Conservation (phyloP, 2,113 vertebrate species). For the Cebidichthys violaceus region DNA sequence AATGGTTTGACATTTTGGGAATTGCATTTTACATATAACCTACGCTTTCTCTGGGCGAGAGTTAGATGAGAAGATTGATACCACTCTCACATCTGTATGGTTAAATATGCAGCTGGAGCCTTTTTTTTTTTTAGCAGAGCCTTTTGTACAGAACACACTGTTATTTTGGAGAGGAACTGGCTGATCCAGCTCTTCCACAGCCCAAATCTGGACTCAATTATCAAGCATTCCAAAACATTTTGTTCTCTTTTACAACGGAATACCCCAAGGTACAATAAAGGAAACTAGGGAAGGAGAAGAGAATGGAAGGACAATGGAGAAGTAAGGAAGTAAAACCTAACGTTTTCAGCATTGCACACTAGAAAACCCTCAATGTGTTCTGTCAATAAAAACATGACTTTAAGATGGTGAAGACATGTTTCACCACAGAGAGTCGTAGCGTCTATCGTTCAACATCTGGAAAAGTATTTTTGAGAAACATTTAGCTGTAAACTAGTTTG, state of each 20-base stretch:
- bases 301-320: not conserved
- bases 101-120: too few species aligned
- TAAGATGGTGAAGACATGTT: not conserved
- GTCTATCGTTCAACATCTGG: not conserved
- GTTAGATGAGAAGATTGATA: not conserved
- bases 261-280: not conserved
- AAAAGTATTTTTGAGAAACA: not conserved
- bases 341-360: not conserved
- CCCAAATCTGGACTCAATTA: slow-evolving; percentile 29
- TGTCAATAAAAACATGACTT: not conserved
- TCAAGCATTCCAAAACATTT: slow-evolving; percentile 10
- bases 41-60: not conserved
- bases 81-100: too few species aligned
- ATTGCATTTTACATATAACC: not conserved
- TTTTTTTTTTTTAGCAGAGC: not conserved
- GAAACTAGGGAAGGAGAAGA: not conserved
- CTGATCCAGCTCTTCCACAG: not conserved
- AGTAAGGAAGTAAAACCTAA: not conserved
- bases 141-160: not conserved
- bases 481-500: not conserved
- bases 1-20: not conserved
- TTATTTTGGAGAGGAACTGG: not conserved
- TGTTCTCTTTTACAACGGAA: not conserved
- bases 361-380: not conserved
- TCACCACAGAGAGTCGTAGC: too few species aligned